Base-by-base conservation (phyloP, 2,113 vertebrate genomes). In the Labeo catla region DNA sequence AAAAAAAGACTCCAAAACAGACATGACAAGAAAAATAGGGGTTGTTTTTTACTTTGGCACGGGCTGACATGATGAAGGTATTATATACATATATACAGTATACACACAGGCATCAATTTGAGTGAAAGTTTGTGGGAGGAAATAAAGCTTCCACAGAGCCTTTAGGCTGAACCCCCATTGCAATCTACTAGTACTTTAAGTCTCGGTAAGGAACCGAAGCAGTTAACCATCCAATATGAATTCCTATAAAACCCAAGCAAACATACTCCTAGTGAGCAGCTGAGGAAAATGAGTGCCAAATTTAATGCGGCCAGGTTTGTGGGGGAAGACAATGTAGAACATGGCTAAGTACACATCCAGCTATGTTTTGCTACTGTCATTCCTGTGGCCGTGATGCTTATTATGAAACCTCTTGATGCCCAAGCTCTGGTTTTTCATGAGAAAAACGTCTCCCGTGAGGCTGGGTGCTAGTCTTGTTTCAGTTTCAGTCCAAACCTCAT, bases 361-460 rank as follows among this genome's bases (percentile, higher is more conserved):
- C 61, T 81, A 63, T 66, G 79, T 63, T 81, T 57, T 61, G 77
- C 77, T 61, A 59, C 77, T 49, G 7, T 66, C 79, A 81, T 81
- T 81, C 79, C 79, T 81, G 79, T 81, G 79, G 79, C 57, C 8
- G 12, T 34, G 12, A 66, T 15, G 77, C 77, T 79, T 23, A 61
- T 79, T 61, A 79, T 23, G 77, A 79, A 79, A 79, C 19, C 19
- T 21, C 36, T 79, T 19, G 57, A 61, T 79, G 36, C 52, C 13
- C 77, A 79, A 61, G 19, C 77, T 21, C 28, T 79, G 36, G 52
- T 54, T 61, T 61, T 79, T 79, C 77, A 43, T 79, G 36, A 79
- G 54, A 79, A 79, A 36, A 79, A 43, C 36, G 36, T 21, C 34
- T 45, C 77, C 77, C 54, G 39, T 43, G 54, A 45, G 54, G 36